A percentile compares a stretch with the other conserved stretches of the same genome.
phyloP scores from a whole-genome alignment of 2,113 vertebrate species.

The Muntiacus reevesi region DNA sequence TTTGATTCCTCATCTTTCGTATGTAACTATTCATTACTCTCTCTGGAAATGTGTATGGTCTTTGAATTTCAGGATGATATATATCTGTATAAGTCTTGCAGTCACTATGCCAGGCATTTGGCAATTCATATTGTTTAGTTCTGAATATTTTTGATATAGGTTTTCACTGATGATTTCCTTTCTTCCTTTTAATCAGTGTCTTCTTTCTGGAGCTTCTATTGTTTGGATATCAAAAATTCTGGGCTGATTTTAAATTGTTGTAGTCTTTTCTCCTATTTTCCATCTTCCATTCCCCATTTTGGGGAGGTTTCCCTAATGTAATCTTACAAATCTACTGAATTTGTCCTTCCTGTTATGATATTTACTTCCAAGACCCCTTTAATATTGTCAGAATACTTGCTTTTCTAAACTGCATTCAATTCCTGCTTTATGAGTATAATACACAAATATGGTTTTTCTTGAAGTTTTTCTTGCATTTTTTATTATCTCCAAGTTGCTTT shows the following conservation, averaged over 20 bases:
- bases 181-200: neutral
- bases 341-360: neutral
- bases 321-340: neutral
- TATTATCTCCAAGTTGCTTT: neutral
- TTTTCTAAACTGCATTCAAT: neutral
- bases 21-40: neutral
- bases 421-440: neutral
- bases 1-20: neutral
- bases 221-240: neutral
- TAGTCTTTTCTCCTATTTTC: neutral
- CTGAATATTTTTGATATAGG: neutral
- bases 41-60: neutral
- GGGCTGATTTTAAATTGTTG: neutral
- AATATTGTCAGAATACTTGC: neutral
- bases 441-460: neutral
- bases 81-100: neutral
- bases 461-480: neutral
- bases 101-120: neutral
- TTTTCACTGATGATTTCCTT: neutral
- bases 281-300: neutral
- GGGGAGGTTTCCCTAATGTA: neutral
- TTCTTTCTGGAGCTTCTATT: neutral
- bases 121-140: neutral
- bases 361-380: neutral
- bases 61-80: neutral